Evolutionary conservation across 1,140 invertebrate species (phyloP), one percentile per base, ranked within the genome.

Genomic region (Trichonephila inaurata): DNA sequence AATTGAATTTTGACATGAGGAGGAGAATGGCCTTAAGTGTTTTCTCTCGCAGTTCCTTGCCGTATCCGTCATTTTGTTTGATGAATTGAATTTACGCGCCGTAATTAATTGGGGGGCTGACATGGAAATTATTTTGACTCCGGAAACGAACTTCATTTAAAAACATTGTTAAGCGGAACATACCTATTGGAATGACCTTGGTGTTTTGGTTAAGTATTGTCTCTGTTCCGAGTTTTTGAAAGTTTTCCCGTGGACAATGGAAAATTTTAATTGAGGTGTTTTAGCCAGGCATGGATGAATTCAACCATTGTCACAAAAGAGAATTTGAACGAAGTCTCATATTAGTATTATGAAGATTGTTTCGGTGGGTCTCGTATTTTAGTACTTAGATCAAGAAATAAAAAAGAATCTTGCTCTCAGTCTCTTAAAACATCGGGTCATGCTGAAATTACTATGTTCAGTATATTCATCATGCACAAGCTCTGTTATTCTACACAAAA

Each of bases 1-100:
- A 92, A 92, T 85, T 92, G 77, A 85, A 92, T 85, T 92, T 85
- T 92, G 90, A 66, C 60, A 64, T 51, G 86, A 64, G 86, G 44
- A 33, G 40, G 61, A 64, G 86, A 88, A 88, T 88, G 86, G 86
- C 86, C 86, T 64, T 88, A 64, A 88, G 86, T 88, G 61, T 64
- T 88, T 62, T 88, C 86, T 58, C 86, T 18, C 86, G 44, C 24
- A 28, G 51, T 24, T 81, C 28, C 72, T 33, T 81, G 18, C 62
- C 62, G 18, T 21, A 33, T 77, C 72, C 72, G 72, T 77, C 72
- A 77, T 40, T 40, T 33, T 40, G 40, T 64, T 62, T 88, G 86
- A 88, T 64, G 86, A 88, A 88, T 88, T 88, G 60, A 88, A 88
- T 88, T 88, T 88, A 61, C 62, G 86, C 28, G 18, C 62, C 14